Percentiles rank a stretch among this genome's conserved stretches.
Conservation (phyloP, 37 sponge, comb jelly and placozoan species). For the Ianthella basta region DNA sequence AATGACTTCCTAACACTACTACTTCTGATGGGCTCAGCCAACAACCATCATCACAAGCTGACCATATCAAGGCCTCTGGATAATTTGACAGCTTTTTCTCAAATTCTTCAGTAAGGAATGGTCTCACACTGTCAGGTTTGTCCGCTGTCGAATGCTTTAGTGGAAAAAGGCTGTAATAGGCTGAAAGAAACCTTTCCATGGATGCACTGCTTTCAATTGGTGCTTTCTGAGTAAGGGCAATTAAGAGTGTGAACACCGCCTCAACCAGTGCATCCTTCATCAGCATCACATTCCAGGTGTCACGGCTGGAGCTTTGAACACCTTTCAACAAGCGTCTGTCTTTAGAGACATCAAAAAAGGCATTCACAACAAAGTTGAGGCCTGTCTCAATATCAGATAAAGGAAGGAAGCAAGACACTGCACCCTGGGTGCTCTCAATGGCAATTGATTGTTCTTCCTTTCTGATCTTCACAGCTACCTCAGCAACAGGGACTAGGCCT, state of each 20-base stretch:
- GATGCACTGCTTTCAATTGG: neutral
- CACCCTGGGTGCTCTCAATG: constrained; percentile 10
- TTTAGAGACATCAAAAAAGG: constrained; percentile 58
- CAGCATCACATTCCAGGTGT: constrained; percentile 60
- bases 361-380: constrained; percentile 58
- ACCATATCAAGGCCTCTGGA: neutral
- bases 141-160: neutral
- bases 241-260: constrained; percentile 41
- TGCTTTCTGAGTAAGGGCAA: constrained; percentile 27
- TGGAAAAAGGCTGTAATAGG: constrained; percentile 63
- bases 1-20: neutral
- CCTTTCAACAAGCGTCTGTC: constrained; percentile 47
- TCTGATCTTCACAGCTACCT: constrained; percentile 38
- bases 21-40: constrained; percentile 55
- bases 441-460: neutral
- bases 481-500: constrained; percentile 49
- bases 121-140: neutral
- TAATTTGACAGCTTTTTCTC: neutral
- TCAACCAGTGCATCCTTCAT: constrained; percentile 33
- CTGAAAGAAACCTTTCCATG: constrained; percentile 2
- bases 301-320: neutral
- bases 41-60: constrained; percentile 27
- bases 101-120: constrained; percentile 3
- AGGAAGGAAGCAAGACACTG: constrained; percentile 68
- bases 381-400: constrained; percentile 40